phyloP scores from a whole-genome alignment of 2,113 vertebrate species.

The Alosa alosa region DNA sequence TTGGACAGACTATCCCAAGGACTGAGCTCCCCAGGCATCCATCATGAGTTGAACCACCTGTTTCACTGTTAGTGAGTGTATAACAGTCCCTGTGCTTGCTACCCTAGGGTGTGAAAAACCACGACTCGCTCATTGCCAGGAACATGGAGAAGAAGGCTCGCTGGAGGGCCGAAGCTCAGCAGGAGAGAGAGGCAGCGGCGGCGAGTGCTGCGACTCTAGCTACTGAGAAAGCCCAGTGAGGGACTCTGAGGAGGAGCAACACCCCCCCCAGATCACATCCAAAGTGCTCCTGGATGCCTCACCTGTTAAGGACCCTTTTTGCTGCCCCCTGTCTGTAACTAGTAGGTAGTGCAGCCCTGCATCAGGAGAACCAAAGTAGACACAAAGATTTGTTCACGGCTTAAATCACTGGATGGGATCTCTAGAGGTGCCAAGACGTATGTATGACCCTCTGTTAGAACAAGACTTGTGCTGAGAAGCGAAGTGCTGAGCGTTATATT shows the following conservation, averaged over 20 bases:
- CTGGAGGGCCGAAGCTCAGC: constrained; percentile 64
- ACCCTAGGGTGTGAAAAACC: constrained; percentile 71
- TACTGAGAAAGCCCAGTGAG: constrained; percentile 61
- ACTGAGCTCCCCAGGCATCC: neutral
- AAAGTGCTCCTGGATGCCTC: neutral
- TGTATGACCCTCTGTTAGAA: neutral
- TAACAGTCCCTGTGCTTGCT: neutral
- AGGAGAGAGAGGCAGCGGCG: constrained; percentile 25
- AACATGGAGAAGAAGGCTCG: constrained; percentile 86
- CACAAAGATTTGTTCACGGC: neutral
- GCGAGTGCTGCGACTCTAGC: neutral
- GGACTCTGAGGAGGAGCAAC: neutral
- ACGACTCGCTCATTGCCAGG: constrained; percentile 70
- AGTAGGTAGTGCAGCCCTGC: neutral
- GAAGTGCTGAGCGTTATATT: neutral
- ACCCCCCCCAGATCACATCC: neutral
- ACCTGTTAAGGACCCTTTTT: neutral
- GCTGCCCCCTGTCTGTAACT: neutral
- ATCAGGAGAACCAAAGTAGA: neutral
- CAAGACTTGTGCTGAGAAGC: neutral
- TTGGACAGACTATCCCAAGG: no score
- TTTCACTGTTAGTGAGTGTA: neutral
- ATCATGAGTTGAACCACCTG: neutral
- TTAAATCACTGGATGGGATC: neutral
- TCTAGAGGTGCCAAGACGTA: neutral